Base-by-base conservation (phyloP, 1,140 invertebrate species). In the Grapholita molesta region DNA sequence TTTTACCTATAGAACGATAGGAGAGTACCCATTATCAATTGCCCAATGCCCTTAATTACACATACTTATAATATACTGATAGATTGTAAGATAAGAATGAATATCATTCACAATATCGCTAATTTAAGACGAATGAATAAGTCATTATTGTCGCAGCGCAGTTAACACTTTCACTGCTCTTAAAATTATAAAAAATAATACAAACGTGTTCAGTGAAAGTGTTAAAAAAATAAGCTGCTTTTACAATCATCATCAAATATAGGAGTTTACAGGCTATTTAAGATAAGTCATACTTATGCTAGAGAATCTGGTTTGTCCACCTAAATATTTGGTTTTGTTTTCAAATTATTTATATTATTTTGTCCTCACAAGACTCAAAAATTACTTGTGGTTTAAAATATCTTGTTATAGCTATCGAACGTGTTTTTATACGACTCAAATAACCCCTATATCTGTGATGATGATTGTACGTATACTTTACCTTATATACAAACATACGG, bases 21-120 rank as follows among this genome's bases (percentile, higher is more conserved):
- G n/a, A n/a, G 15, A 12, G 35, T 38, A n/a, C 12, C 38, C 38
- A 42, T 35, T 35, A 12, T 42, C 38, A 42, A 12, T n/a, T 12
- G 12, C 38, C 15, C 2, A 15, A 42, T 35, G 33, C 33, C 12
- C 35, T 42, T 42, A 42, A 42, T 4, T 42, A 12, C 15, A 42
- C 6, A 42, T 38, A 15, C 38, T 42, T 42, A 42, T 42, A n/a
- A 42, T 15, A 15, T 42, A 42, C 38, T n/a, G 38, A 15, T 42
- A 42, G 38, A 42, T 42, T 57, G 53, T 24, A 57, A 57, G 53
- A 11, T 53, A 25, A 24, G 53, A 57, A 57, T 57, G 53, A 57
- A 57, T 57, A 57, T 57, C 53, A 57, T 57, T 57, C 53, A 57
- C 12, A 55, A 25, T 25, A 55, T 25, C 23, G 23, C 53, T 55